phyloP scores from a whole-genome alignment of 2,888 invertebrate genomes.

The Sarcophaga carnaria region DNA sequence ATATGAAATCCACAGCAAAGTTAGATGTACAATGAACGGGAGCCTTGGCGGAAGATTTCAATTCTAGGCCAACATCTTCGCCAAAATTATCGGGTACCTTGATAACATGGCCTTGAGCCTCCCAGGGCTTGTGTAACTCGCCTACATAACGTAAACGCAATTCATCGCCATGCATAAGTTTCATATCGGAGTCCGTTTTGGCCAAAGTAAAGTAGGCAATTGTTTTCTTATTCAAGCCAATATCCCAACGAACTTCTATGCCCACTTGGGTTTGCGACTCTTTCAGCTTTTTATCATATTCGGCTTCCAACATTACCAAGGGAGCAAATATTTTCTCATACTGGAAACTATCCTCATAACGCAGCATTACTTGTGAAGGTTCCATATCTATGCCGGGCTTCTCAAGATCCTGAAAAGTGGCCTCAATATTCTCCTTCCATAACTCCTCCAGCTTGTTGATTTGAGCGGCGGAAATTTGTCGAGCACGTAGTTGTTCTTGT shows the following conservation, averaged over 20 bases:
- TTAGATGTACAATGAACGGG: constrained; percentile 97
- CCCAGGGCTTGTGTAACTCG: constrained; percentile 96
- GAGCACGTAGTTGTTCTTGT: constrained; percentile 96
- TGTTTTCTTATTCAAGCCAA: constrained; percentile 98
- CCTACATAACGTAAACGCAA: constrained; percentile 95
- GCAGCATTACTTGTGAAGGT: constrained; percentile 89
- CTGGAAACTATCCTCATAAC: constrained; percentile 99
- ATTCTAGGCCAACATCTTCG: constrained; percentile 98
- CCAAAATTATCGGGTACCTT: constrained; percentile 97
- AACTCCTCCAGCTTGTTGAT: constrained; percentile 98
- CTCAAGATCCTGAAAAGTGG: constrained; percentile 98
- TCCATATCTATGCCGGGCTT: constrained; percentile 99
- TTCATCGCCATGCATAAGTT: constrained; percentile 99
- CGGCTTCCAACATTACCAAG: constrained; percentile 97
- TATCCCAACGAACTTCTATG: constrained; percentile 99
- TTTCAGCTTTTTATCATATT: constrained; percentile 98
- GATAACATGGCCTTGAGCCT: constrained; percentile 98
- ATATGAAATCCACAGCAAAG: constrained; percentile 99
- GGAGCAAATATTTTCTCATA: constrained; percentile 99
- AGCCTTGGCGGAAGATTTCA: constrained; percentile 95
- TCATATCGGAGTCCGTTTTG: constrained; percentile 99
- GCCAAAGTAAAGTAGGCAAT: constrained; percentile 98
- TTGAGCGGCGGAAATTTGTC: constrained; percentile 98
- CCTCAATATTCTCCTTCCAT: constrained; percentile 99
- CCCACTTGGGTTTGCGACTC: constrained; percentile 99